phyloP scores from a whole-genome alignment of 2,888 invertebrate genomes.

The Cataglyphis albicans region DNA sequence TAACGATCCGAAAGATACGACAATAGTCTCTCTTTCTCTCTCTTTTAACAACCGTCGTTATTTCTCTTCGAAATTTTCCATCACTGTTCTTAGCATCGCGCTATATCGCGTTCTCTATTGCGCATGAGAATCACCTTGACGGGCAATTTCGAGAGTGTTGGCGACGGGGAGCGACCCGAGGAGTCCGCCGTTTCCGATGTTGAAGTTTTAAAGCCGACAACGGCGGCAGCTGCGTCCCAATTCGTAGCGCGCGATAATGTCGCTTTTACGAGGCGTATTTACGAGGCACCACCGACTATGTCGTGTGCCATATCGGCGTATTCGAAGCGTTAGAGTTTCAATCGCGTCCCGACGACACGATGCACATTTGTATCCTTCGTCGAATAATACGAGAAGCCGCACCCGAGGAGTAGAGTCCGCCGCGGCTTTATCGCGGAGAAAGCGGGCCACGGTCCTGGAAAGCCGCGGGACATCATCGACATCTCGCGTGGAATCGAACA shows the following conservation, averaged over 20 bases:
- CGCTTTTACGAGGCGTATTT: constrained; percentile 58
- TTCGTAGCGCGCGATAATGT: constrained; percentile 40
- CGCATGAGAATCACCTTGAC: constrained; percentile 23
- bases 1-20: constrained; percentile 2
- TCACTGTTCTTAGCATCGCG: neutral
- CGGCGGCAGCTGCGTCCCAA: constrained; percentile 61
- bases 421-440: constrained; percentile 27
- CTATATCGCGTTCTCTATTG: neutral
- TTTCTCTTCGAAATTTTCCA: neutral
- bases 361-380: constrained; percentile 20
- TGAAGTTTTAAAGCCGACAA: constrained; percentile 45
- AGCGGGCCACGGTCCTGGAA: constrained; percentile 22
- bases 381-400: constrained; percentile 8
- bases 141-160: constrained; percentile 25
- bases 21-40: neutral
- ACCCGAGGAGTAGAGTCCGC: neutral
- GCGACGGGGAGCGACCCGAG: constrained; percentile 13
- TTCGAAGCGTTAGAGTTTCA: constrained; percentile 44
- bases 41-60: neutral
- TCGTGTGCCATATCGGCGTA: constrained; percentile 9
- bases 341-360: constrained; percentile 29
- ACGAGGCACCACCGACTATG: constrained; percentile 35
- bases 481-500: constrained; percentile 24
- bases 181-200: constrained; percentile 1
- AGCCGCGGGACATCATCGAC: constrained; percentile 15